phyloP scores from a whole-genome alignment of 2,888 invertebrate genomes.

The Cataglyphis cursor region DNA sequence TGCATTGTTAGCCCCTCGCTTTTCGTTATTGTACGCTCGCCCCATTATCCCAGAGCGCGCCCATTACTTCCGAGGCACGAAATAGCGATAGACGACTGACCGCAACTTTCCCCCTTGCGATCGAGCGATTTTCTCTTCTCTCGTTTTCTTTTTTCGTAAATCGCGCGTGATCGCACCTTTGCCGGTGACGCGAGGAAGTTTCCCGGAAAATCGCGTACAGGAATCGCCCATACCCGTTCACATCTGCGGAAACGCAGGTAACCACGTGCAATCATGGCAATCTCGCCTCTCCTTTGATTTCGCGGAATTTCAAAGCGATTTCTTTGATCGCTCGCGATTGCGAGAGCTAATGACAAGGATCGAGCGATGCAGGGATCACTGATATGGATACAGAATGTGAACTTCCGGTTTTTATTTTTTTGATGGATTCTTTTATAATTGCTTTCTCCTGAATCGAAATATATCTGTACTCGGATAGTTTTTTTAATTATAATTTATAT shows the following conservation, averaged over 20 bases:
- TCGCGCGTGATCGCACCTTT: slow-evolving; percentile 44
- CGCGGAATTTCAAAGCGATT: slow-evolving; percentile 46
- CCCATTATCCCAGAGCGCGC: slow-evolving; percentile 66
- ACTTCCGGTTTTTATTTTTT: background rate
- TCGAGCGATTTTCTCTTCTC: slow-evolving; percentile 14
- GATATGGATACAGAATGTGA: background rate
- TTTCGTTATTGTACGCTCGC: slow-evolving; percentile 71
- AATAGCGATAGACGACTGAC: slow-evolving; percentile 71
- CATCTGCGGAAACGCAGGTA: slow-evolving; percentile 36
- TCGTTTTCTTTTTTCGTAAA: slow-evolving; percentile 29
- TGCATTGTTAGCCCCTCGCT: slow-evolving; percentile 78
- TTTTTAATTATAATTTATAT: background rate
- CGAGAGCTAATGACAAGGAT: slow-evolving; percentile 19
- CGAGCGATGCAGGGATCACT: background rate
- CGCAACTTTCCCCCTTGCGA: background rate
- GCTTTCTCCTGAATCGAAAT: background rate
- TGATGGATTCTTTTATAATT: background rate
- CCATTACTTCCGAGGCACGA: slow-evolving; percentile 74
- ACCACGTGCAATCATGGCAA: slow-evolving; percentile 38
- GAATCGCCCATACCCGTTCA: slow-evolving; percentile 25
- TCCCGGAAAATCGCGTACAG: slow-evolving; percentile 42
- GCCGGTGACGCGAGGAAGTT: slow-evolving; percentile 42
- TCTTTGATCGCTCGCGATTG: slow-evolving; percentile 28
- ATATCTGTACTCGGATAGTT: too few species aligned
- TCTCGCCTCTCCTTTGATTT: slow-evolving; percentile 35